These are phyloP conservation scores for Pyrrhura leucotis DNA, from an alignment of 2,797 vertebrate species.

Conservation along the genomic window DNA sequence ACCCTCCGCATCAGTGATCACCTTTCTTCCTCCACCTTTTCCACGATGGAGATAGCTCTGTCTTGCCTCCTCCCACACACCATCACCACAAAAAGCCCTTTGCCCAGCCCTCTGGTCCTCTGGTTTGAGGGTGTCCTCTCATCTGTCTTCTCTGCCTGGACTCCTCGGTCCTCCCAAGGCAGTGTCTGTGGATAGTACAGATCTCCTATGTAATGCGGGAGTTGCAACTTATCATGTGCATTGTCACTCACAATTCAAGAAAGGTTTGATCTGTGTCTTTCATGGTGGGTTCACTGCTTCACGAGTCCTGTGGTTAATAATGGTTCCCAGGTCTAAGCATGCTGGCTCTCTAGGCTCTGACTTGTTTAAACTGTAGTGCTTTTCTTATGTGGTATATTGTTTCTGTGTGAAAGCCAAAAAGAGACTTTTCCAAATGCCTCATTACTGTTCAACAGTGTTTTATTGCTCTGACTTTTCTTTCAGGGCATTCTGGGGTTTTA, in stretches of 20 bases:
- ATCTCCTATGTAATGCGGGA: neutral
- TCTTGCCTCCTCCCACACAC: neutral
- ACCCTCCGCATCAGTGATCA: rapidly evolving
- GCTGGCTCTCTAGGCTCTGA: neutral
- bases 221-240: neutral
- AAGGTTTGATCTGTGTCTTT: neutral
- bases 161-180: neutral
- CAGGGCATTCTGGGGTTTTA: neutral
- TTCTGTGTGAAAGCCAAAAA: neutral
- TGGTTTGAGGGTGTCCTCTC: neutral
- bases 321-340: neutral
- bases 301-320: neutral
- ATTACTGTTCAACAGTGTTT: neutral
- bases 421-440: neutral
- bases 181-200: neutral
- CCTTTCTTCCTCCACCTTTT: neutral
- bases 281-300: neutral
- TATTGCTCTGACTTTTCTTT: neutral
- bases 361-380: neutral
- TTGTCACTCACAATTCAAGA: neutral
- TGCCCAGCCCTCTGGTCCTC: neutral
- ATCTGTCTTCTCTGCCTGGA: neutral
- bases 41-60: neutral
- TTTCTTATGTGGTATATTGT: neutral
- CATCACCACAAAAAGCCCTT: neutral